Evolutionary conservation across 2,113 vertebrate genomes (phyloP).

Genomic region (Climacteris rufus): DNA sequence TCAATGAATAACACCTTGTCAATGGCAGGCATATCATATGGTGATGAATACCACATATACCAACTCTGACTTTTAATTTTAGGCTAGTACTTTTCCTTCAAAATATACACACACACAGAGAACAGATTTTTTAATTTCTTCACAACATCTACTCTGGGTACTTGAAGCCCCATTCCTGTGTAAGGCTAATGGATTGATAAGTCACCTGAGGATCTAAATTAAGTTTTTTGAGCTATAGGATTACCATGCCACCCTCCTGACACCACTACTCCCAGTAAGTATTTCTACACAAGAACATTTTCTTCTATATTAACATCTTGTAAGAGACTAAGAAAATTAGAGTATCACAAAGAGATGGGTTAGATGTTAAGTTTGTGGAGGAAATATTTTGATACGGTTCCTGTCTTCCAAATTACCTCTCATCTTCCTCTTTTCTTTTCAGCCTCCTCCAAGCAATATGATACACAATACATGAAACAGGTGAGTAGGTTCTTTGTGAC

Average conservation of each 20-base stretch:
- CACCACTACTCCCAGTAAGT: background rate
- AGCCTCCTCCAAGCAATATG: slow-evolving; percentile 31
- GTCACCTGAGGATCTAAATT: background rate
- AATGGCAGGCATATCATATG: background rate
- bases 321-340: slow-evolving; percentile 1
- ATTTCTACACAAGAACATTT: background rate
- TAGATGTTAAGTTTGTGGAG: slow-evolving; percentile 25
- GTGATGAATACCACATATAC: background rate
- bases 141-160: background rate
- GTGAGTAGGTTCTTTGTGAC: slow-evolving; percentile 51
- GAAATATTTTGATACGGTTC: slow-evolving; percentile 56
- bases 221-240: background rate
- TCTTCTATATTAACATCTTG: background rate
- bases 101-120: background rate
- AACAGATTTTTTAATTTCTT: background rate
- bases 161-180: background rate
- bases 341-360: slow-evolving; percentile 6
- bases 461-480: slow-evolving; percentile 48
- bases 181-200: background rate
- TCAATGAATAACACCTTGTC: background rate
- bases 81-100: background rate
- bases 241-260: background rate
- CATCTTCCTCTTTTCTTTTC: slow-evolving; percentile 40
- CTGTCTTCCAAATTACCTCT: slow-evolving; percentile 39
- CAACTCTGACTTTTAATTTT: background rate